Conservation (phyloP, 2,888 invertebrate genomes). For the Lithophane ornitopus region DNA sequence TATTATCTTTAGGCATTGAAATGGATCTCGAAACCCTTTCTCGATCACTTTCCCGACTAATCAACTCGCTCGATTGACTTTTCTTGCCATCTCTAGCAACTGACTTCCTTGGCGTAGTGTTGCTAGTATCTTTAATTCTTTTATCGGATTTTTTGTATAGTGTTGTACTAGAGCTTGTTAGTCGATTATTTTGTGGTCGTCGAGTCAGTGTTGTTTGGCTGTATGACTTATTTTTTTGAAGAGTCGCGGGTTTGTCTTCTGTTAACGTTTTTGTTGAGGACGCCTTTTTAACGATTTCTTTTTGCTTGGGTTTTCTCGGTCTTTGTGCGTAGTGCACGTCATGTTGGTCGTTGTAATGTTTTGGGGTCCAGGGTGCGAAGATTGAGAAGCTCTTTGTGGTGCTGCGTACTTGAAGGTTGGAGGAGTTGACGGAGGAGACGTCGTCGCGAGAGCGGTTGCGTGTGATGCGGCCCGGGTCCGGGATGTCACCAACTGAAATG, state of each 20-base stretch:
- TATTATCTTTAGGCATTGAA: conserved; percentile 93
- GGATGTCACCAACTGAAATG: conserved; percentile 94
- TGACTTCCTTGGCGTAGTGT: conserved; percentile 85
- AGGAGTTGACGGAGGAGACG: conserved; percentile 92
- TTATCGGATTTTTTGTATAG: conserved; percentile 87
- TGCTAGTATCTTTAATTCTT: conserved; percentile 75
- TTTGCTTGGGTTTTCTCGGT: conserved; percentile 83
- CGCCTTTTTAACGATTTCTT: conserved; percentile 84
- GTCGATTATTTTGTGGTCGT: conserved; percentile 79
- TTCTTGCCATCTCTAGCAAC: conserved; percentile 84
- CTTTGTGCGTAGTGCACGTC: conserved; percentile 95
- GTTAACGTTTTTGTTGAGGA: conserved; percentile 83
- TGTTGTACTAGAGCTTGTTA: conserved; percentile 84
- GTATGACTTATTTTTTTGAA: conserved; percentile 88
- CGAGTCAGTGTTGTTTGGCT: conserved; percentile 85
- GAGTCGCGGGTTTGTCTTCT: conserved; percentile 78
- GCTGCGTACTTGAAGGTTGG: conserved; percentile 92
- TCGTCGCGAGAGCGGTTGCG: conserved; percentile 94
- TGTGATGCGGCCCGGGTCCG: conserved; percentile 92
- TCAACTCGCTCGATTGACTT: conserved; percentile 92
- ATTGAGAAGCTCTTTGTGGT: conserved; percentile 95
- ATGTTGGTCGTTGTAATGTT: conserved; percentile 93
- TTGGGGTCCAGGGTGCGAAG: conserved; percentile 96
- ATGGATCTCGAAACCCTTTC: conserved; percentile 92
- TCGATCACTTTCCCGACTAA: conserved; percentile 88